phyloP scores from a whole-genome alignment of 1,140 invertebrate species.

The Drosophila saltans region DNA sequence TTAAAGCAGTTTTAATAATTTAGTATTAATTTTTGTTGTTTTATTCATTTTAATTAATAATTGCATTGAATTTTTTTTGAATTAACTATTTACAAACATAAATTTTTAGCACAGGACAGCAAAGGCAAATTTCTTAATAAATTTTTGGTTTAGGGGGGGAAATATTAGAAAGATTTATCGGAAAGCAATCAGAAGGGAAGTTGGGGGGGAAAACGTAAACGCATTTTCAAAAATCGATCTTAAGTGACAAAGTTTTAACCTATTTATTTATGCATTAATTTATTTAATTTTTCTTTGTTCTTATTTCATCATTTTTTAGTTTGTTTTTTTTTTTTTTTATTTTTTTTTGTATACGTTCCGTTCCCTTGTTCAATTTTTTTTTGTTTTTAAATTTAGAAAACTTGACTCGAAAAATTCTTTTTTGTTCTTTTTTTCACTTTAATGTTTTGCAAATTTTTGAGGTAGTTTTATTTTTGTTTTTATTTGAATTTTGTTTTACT shows the following conservation, averaged over 20 bases:
- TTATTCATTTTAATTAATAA: not conserved
- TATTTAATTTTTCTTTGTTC: slow-evolving; percentile 34
- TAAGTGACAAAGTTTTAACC: not conserved
- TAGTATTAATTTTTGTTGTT: slow-evolving; percentile 27
- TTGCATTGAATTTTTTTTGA: not conserved
- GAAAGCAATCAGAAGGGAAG: not conserved
- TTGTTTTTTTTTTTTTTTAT: slow-evolving; percentile 27
- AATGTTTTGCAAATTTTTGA: slow-evolving; percentile 64
- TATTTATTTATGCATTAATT: slow-evolving; percentile 45
- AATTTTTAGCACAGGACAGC: slow-evolving; percentile 7
- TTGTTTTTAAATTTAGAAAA: slow-evolving; percentile 69
- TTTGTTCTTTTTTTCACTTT: slow-evolving; percentile 42
- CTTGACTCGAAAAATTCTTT: slow-evolving; percentile 75
- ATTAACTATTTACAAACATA: slow-evolving; percentile 1
- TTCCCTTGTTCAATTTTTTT: slow-evolving; percentile 44
- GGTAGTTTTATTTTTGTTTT: slow-evolving; percentile 60
- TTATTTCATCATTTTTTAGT: slow-evolving; percentile 32
- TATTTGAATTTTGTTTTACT: slow-evolving; percentile 57
- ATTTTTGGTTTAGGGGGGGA: not conserved
- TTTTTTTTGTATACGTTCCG: slow-evolving; percentile 56
- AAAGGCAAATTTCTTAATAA: slow-evolving; percentile 1
- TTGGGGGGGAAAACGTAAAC: not conserved
- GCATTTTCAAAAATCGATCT: not conserved
- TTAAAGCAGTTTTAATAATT: slow-evolving; percentile 67
- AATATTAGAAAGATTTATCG: not conserved